Percentiles rank a stretch among this genome's conserved stretches.
Evolutionary conservation across 2,113 vertebrate genomes (phyloP).

Genomic region (Arenaria interpres): DNA sequence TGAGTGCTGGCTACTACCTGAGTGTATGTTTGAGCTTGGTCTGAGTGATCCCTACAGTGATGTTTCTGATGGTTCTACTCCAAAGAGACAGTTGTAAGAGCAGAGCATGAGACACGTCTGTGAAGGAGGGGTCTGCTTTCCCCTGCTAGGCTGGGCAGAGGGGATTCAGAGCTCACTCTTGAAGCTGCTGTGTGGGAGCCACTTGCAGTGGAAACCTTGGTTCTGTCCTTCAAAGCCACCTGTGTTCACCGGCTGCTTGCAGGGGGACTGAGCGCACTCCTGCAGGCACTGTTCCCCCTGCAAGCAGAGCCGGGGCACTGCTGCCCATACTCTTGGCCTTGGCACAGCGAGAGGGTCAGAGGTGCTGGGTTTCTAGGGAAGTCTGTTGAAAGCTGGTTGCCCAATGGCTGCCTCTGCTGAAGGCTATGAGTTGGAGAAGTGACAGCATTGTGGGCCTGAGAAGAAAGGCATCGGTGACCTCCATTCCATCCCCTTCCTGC

Average conservation of each 20-base stretch:
- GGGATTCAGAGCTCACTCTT: not conserved
- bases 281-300: not conserved
- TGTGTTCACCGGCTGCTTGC: not conserved
- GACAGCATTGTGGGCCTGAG: not conserved
- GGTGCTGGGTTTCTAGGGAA: not conserved
- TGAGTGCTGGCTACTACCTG: not conserved
- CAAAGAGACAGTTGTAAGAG: not conserved
- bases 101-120: not conserved
- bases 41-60: not conserved
- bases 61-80: not conserved
- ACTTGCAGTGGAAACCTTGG: not conserved
- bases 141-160: not conserved
- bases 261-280: not conserved
- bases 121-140: not conserved
- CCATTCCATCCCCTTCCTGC: not conserved
- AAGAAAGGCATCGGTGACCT: not conserved
- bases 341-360: not conserved
- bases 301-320: not conserved
- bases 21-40: not conserved
- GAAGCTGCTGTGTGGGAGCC: not conserved
- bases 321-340: not conserved
- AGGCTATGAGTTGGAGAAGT: not conserved
- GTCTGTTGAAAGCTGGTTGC: not conserved
- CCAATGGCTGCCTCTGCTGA: not conserved
- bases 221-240: not conserved